These are phyloP conservation scores for Nomada ruficornis DNA, from an alignment of 2,888 invertebrate genomes.

Conservation along the genomic window DNA sequence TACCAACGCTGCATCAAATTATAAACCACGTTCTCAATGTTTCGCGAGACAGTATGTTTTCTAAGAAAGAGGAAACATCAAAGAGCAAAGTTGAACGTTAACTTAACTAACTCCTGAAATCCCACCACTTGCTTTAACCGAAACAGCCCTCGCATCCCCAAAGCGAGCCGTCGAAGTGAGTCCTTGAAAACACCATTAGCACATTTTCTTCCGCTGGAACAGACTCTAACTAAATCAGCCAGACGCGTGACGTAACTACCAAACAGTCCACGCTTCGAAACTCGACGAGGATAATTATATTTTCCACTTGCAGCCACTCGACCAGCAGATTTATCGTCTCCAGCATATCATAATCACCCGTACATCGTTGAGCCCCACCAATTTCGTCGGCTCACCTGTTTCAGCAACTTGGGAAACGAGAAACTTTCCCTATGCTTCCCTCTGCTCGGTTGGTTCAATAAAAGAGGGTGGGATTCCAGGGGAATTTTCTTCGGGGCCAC, in stretches of 20 bases:
- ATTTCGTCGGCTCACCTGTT: slow-evolving; percentile 2
- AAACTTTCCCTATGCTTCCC: slow-evolving; percentile 10
- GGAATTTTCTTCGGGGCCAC: neutral
- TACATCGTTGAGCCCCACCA: slow-evolving; percentile 17
- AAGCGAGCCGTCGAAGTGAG: slow-evolving; percentile 9
- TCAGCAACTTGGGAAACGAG: neutral
- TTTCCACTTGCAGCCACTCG: slow-evolving; percentile 10
- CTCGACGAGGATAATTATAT: slow-evolving; percentile 20
- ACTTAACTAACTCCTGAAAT: neutral
- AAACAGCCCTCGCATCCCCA: neutral
- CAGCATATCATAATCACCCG: slow-evolving; percentile 19
- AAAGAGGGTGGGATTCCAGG: slow-evolving; percentile 21
- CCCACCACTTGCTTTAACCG: slow-evolving; percentile 1
- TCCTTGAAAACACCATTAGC: slow-evolving; percentile 20
- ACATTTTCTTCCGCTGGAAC: slow-evolving; percentile 18
- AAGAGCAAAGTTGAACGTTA: slow-evolving; percentile 4
- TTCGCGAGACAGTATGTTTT: neutral
- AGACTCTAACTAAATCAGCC: slow-evolving; percentile 13
- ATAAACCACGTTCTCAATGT: no score
- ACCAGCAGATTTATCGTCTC: slow-evolving; percentile 14
- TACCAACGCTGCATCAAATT: no score
- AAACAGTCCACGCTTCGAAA: neutral
- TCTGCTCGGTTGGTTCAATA: neutral
- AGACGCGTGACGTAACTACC: slow-evolving; percentile 31
- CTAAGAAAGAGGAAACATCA: neutral